phyloP scores from a whole-genome alignment of 2,797 vertebrate species.

The Peromyscus eremicus region DNA sequence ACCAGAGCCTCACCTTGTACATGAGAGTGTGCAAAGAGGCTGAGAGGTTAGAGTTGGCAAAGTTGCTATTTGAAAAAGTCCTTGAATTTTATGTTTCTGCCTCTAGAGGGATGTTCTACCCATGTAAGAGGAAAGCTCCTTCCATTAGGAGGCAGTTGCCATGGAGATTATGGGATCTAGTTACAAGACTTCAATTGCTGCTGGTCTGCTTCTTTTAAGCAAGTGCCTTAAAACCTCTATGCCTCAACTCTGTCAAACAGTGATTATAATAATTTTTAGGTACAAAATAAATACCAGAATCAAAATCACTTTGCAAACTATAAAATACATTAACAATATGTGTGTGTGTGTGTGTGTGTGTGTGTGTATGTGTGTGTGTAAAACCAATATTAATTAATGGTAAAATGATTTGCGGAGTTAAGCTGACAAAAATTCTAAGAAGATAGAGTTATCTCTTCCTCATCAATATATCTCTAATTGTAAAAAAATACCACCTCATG shows the following conservation, averaged over 20 bases:
- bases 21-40: not conserved
- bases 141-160: conserved; percentile 43
- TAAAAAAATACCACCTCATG: not conserved
- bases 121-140: conserved; percentile 9
- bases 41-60: not conserved
- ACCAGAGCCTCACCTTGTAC: not conserved
- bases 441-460: not conserved
- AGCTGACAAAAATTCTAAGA: not conserved
- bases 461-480: not conserved
- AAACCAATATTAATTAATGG: conserved; percentile 5
- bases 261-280: conserved; percentile 7
- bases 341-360: no score
- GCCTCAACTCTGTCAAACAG: conserved; percentile 21
- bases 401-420: not conserved
- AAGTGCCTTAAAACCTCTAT: conserved; percentile 29
- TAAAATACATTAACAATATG: not conserved
- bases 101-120: conserved; percentile 36
- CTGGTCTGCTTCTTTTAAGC: not conserved
- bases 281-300: conserved; percentile 6
- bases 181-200: conserved; percentile 16
- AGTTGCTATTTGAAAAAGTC: not conserved
- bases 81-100: conserved; percentile 26
- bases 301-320: conserved; percentile 13
- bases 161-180: not conserved
- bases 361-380: not conserved